Evolutionary conservation across 2,797 vertebrate species (phyloP).

Genomic region (Spea hammondii): DNA sequence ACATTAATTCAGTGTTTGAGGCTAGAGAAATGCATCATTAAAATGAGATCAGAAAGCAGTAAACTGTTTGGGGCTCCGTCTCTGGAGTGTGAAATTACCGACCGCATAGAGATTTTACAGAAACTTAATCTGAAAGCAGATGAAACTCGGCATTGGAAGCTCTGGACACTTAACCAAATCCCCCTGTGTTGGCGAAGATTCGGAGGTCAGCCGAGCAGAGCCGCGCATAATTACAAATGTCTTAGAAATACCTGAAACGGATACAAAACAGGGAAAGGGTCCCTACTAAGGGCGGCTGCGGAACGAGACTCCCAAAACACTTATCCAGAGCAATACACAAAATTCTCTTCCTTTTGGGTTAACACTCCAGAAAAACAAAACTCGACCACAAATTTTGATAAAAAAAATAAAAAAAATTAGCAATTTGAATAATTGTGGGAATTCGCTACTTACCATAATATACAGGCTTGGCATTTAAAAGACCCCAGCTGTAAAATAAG

Average conservation of each 20-base stretch:
- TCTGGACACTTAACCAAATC: conserved; percentile 57
- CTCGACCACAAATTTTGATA: no score
- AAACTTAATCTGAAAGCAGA: conserved; percentile 45
- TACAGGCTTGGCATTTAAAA: not conserved
- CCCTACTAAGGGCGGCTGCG: no score
- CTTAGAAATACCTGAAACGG: not conserved
- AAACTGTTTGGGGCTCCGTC: conserved; percentile 52
- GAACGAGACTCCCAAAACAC: no score
- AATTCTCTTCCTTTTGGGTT: no score
- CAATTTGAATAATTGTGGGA: no score
- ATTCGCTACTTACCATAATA: conserved; percentile 16
- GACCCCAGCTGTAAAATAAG: conserved; percentile 11
- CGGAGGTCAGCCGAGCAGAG: conserved; percentile 54
- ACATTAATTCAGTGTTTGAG: conserved; percentile 42
- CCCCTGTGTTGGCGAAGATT: conserved; percentile 55
- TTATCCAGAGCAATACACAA: no score
- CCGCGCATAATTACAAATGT: conserved; percentile 50
- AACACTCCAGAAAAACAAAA: no score
- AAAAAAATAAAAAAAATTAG: no score
- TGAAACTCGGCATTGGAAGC: conserved; percentile 48
- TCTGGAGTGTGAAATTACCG: conserved; percentile 62
- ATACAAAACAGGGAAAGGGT: no score
- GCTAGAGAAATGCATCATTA: conserved; percentile 53
- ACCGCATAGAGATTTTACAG: conserved; percentile 62
- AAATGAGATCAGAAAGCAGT: conserved; percentile 53